These are phyloP conservation scores for Ptychadena robeensis DNA, from an alignment of 2,797 vertebrate genomes.

Conservation along the genomic window DNA sequence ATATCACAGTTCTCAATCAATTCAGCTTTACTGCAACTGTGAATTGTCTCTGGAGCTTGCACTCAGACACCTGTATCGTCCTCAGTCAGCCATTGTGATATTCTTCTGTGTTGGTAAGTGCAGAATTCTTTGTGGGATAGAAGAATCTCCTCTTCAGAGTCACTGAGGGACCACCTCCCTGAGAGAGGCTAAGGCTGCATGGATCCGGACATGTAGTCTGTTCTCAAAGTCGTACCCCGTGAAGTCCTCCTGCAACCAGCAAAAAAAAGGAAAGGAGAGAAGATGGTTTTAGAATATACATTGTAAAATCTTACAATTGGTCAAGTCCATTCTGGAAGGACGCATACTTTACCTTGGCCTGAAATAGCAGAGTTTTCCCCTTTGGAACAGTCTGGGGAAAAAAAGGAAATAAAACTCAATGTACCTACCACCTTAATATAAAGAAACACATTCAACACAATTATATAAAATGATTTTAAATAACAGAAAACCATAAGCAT, in stretches of 20 bases:
- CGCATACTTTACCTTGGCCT: conserved; percentile 88
- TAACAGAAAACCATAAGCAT: no score
- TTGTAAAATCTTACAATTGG: neutral
- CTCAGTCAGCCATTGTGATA: conserved; percentile 64
- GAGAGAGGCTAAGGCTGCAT: conserved; percentile 90
- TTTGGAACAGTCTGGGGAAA: conserved; percentile 85
- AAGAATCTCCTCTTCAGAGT: conserved; percentile 60
- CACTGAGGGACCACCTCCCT: conserved; percentile 85
- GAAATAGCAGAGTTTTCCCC: conserved; percentile 88
- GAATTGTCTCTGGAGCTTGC: conserved; percentile 68
- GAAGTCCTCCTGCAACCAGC: conserved; percentile 85
- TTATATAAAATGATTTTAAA: no score
- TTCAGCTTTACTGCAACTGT: conserved; percentile 63
- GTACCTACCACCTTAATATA: neutral
- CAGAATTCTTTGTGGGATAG: conserved; percentile 66
- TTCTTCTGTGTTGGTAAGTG: conserved; percentile 73
- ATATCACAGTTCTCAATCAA: conserved; percentile 57
- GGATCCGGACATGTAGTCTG: conserved; percentile 95
- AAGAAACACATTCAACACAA: neutral
- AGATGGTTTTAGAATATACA: neutral
- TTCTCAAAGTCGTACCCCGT: conserved; percentile 97
- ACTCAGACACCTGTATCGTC: conserved; percentile 66
- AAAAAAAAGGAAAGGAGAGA: neutral
- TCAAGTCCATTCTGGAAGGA: neutral
- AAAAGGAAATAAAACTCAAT: conserved; percentile 52